Base-by-base conservation (phyloP, 1,140 invertebrate species). In the Drosophila kohkoa region DNA sequence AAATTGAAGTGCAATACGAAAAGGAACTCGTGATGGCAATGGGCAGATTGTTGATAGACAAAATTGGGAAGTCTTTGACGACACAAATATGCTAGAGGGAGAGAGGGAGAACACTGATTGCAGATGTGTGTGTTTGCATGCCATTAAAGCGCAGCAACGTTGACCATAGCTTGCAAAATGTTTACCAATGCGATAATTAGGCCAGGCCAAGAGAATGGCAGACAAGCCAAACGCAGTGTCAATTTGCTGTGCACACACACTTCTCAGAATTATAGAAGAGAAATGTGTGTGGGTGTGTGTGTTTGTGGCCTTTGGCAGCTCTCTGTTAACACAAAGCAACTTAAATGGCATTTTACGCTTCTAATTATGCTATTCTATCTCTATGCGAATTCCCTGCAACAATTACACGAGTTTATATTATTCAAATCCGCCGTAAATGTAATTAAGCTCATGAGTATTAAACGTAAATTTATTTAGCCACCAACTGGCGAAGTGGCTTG, bases 391-490 rank as follows among this genome's bases (percentile, higher is more conserved):
- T 7, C 8, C 32, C 11, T 28, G 43, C 20, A 63, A 75, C 80
- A 83, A 78, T 89, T 87, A 89, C 80, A 83, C 52, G 67, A 77
- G 63, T 83, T 89, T 81, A 72, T 72, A 78, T 86, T 75, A 86
- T 83, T 83, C 71, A 85, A 88, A 90, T 89, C 86, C 76, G 69
- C 52, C 86, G 78, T 90, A 79, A 89, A 90, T 72, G 81, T 89
- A 89, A 89, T 89, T 90, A 90, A 89, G 81, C 85, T 89, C 85
- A 72, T 76, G 81, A 79, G 86, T 90, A 83, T 89, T 83, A 48
- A 79, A 73, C 85, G 79, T 58, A 77, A 79, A 82, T 87, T 82
- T 88, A 81, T 86, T 81, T 86, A 38, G 60, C 35, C 60, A 59
- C 68, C 75, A 57, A 75, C 38, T 41, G 55, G 30, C 30, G 48